Percentiles rank a stretch among this genome's conserved stretches.
Evolutionary conservation across 2,888 invertebrate species (phyloP).

Genomic region (Thalpophila matura): DNA sequence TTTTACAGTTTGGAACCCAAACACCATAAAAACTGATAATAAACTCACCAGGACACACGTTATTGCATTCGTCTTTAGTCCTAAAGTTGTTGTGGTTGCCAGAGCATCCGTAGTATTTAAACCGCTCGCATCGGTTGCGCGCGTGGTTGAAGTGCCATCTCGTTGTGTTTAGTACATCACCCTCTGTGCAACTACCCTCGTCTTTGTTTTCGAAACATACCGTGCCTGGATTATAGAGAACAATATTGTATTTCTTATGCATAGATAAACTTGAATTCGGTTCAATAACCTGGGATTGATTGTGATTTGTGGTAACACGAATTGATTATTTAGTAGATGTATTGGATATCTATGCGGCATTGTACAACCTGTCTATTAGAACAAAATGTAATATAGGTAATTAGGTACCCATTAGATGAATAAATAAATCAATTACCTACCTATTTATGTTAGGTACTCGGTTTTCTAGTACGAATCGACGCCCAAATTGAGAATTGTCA

Average conservation of each 20-base stretch:
- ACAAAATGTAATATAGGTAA: too few relatives aligned
- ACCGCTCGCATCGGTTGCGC: conserved; percentile 94
- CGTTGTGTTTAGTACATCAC: conserved; percentile 81
- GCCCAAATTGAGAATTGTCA: too few relatives aligned
- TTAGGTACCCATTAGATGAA: too few relatives aligned
- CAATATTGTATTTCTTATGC: neutral
- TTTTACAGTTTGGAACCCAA: neutral
- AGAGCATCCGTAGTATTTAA: conserved; percentile 93
- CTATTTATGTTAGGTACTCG: too few relatives aligned
- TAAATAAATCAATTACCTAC: too few relatives aligned
- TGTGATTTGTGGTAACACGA: too few relatives aligned
- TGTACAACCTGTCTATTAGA: too few relatives aligned
- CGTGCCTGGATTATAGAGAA: conserved; percentile 88
- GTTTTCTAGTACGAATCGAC: too few relatives aligned
- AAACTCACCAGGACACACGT: conserved; percentile 94
- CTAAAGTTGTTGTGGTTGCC: conserved; percentile 97
- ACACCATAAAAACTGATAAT: neutral
- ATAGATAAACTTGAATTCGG: neutral
- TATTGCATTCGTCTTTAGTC: conserved; percentile 94
- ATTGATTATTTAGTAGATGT: too few relatives aligned
- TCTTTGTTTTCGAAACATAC: conserved; percentile 95
- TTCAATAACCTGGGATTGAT: too few relatives aligned
- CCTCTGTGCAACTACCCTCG: conserved; percentile 88
- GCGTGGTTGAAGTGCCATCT: conserved; percentile 95
- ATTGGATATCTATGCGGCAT: too few relatives aligned